These are phyloP conservation scores for Drosophila cardini DNA, from an alignment of 1,140 invertebrate genomes.

Conservation along the genomic window DNA sequence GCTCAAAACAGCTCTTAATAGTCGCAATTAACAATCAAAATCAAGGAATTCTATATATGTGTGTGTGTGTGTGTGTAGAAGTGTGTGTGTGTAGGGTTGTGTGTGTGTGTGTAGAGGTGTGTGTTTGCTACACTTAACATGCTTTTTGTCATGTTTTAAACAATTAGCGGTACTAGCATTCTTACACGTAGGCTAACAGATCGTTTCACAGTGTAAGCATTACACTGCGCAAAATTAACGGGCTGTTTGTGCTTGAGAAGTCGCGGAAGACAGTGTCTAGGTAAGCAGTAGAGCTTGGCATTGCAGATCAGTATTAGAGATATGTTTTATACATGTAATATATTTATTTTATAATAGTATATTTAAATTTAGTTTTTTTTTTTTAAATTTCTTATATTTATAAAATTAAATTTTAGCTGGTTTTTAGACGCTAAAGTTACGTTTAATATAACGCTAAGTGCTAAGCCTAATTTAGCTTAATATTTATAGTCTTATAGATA, in stretches of 20 bases:
- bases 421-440: too few species aligned
- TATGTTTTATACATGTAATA: not conserved
- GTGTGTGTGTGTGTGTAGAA: conserved; percentile 2
- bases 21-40: conserved; percentile 72
- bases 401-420: too few species aligned
- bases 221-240: conserved; percentile 7
- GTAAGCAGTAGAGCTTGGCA: not conserved
- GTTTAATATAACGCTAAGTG: too few species aligned
- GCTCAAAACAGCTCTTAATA: conserved; percentile 12
- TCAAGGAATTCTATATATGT: conserved; percentile 38
- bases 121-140: conserved; percentile 15
- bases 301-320: not conserved
- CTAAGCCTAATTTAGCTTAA: too few species aligned
- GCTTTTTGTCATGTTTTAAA: conserved; percentile 55
- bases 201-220: not conserved
- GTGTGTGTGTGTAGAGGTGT: conserved; percentile 3
- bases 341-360: too few species aligned
- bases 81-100: conserved; percentile 13
- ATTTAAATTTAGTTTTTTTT: too few species aligned
- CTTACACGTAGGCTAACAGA: conserved; percentile 30
- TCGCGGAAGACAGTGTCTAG: not conserved
- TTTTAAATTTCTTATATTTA: too few species aligned
- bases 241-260: not conserved
- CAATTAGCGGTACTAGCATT: conserved; percentile 55
- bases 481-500: too few species aligned